These are phyloP conservation scores for Alca torda DNA, from an alignment of 2,797 vertebrate species.

Conservation along the genomic window DNA sequence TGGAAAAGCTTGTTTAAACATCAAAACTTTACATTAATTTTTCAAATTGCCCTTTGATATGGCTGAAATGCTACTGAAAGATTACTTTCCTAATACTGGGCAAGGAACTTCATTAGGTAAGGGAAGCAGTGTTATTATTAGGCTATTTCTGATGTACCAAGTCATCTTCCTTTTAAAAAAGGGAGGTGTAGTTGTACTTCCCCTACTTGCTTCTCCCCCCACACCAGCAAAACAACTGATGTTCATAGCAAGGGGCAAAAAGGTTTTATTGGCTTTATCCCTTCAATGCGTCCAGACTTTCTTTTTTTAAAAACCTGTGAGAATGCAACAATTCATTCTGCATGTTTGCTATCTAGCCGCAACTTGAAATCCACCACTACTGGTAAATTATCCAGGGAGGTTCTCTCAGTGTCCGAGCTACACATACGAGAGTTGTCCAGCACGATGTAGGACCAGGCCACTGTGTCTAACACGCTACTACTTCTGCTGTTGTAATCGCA, in stretches of 20 bases:
- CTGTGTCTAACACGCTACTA: neutral
- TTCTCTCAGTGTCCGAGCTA: neutral
- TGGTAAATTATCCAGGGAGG: neutral
- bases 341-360: neutral
- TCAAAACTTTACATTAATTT: neutral
- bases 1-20: conserved; percentile 45
- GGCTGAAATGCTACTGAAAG: conserved; percentile 21
- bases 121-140: neutral
- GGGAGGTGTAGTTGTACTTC: neutral
- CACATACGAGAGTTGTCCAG: neutral
- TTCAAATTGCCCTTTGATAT: conserved; percentile 19
- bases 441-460: neutral
- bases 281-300: neutral
- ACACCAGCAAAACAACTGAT: neutral
- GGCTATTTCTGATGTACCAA: neutral
- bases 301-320: neutral
- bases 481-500: neutral
- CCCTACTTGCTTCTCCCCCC: neutral
- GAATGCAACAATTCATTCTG: neutral
- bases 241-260: neutral
- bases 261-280: neutral
- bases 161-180: neutral
- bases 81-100: neutral
- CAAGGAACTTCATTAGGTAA: neutral
- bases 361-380: neutral